Percentiles rank a stretch among this genome's conserved stretches.
Conservation (phyloP, 2,113 vertebrate genomes). For the Myotis lucifugus region DNA sequence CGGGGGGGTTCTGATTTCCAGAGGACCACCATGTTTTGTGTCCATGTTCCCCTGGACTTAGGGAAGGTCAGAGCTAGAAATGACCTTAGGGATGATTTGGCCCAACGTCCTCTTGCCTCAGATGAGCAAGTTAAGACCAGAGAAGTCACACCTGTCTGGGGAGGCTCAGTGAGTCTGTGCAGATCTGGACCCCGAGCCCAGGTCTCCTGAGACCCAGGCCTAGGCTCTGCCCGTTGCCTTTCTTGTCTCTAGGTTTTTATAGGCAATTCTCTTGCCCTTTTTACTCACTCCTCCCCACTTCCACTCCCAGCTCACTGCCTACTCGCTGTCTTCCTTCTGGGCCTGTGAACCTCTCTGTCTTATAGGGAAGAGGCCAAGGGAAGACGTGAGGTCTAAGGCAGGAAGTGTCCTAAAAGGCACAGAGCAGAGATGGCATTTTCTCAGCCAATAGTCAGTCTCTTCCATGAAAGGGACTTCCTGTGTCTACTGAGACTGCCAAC, state of each 20-base stretch:
- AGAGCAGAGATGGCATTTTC: neutral
- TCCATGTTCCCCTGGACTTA: neutral
- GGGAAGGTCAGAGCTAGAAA: neutral
- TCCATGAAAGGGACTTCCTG: neutral
- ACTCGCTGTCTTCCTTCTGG: neutral
- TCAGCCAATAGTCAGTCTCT: neutral
- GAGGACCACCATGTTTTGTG: neutral
- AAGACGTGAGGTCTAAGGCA: neutral
- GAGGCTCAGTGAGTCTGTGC: neutral
- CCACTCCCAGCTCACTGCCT: neutral
- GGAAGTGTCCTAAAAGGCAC: neutral
- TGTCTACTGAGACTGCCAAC: neutral
- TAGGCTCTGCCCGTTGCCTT: neutral
- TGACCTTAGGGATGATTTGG: neutral
- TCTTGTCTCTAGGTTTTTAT: neutral
- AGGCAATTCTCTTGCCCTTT: neutral
- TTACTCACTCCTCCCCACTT: neutral
- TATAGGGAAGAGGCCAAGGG: neutral
- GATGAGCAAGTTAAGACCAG: neutral
- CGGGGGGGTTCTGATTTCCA: neutral
- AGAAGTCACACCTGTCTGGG: neutral
- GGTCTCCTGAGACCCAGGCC: neutral
- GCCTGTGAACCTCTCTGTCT: neutral
- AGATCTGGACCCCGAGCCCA: neutral
- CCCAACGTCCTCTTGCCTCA: neutral